These are phyloP conservation scores for Rhinichthys klamathensis DNA, from an alignment of 2,113 vertebrate species.

Conservation along the genomic window DNA sequence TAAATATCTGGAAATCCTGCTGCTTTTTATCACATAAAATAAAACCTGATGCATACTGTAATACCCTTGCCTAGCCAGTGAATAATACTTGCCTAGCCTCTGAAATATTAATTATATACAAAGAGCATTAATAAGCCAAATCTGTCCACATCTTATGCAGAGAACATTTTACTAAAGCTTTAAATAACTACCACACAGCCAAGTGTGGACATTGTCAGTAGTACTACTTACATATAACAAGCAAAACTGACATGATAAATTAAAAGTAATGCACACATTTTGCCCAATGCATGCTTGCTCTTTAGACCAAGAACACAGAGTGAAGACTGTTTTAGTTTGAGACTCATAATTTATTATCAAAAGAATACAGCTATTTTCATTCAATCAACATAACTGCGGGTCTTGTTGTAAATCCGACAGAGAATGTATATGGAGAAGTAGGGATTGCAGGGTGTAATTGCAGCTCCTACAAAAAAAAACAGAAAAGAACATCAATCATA, in stretches of 20 bases:
- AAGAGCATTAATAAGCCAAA: background rate
- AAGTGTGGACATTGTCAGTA: background rate
- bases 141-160: background rate
- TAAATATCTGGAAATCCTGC: background rate
- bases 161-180: background rate
- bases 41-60: background rate
- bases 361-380: background rate
- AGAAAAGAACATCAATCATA: background rate
- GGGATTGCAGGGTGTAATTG: background rate
- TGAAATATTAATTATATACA: background rate
- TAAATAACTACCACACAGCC: background rate
- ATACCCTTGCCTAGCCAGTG: no score
- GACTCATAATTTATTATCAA: conserved; percentile 57
- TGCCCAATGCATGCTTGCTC: background rate
- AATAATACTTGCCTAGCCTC: no score
- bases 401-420: background rate
- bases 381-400: conserved; percentile 13
- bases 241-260: background rate
- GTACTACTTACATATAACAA: background rate
- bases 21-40: background rate
- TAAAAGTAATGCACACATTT: background rate
- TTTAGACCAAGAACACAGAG: background rate
- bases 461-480: conserved; percentile 28
- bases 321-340: background rate
- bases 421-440: background rate